A percentile compares a stretch with the other conserved stretches of the same genome.
These are phyloP conservation scores for Platysteira castanea DNA, from an alignment of 2,113 vertebrate species.

Conservation along the genomic window DNA sequence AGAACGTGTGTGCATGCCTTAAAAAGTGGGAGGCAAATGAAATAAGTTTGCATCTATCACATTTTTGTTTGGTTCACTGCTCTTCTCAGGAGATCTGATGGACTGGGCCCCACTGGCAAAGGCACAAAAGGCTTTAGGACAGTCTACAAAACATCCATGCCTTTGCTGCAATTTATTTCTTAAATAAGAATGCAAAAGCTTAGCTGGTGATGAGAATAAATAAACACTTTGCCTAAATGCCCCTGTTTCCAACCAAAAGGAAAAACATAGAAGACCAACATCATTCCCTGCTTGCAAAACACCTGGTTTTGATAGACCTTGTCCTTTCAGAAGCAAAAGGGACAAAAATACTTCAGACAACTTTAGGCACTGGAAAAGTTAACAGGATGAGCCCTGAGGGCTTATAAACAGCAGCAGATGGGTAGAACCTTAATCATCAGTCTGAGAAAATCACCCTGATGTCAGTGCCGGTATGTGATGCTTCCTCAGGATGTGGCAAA, in stretches of 20 bases:
- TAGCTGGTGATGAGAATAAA: not conserved
- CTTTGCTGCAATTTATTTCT: not conserved
- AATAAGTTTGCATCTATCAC: not conserved
- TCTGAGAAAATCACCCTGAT: conserved; percentile 7
- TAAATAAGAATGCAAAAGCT: not conserved
- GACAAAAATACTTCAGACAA: not conserved
- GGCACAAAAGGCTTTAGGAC: not conserved
- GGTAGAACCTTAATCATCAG: not conserved
- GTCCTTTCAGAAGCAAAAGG: not conserved
- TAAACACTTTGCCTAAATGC: not conserved
- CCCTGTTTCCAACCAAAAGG: not conserved
- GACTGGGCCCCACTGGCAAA: not conserved
- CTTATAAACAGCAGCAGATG: conserved; percentile 5
- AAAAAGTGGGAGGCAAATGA: not conserved
- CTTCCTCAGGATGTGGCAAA: not conserved
- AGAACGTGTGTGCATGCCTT: not conserved
- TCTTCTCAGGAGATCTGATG: not conserved
- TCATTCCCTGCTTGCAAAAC: not conserved
- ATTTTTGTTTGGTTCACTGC: not conserved
- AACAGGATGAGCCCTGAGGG: not conserved
- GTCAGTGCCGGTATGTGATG: not conserved
- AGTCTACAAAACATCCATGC: not conserved
- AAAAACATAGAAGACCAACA: not conserved
- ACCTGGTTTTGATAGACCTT: not conserved
- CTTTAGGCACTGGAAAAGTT: not conserved